A percentile compares a stretch with the other conserved stretches of the same genome.
Evolutionary conservation across 2,888 invertebrate species (phyloP).

Genomic region (Cantharis nigra): DNA sequence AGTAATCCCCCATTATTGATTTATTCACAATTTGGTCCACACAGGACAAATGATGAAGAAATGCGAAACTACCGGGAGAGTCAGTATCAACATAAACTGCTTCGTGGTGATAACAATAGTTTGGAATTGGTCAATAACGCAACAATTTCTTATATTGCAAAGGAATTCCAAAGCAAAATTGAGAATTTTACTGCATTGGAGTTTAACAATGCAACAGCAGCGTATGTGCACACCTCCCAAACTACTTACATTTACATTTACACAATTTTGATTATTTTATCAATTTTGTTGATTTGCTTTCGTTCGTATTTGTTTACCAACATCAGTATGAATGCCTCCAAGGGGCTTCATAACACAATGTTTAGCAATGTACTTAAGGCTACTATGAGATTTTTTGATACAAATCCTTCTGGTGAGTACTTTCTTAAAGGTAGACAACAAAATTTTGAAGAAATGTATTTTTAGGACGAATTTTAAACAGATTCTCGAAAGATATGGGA

Average conservation of each 20-base stretch:
- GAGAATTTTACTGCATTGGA: not conserved
- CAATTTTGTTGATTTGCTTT: constrained; percentile 64
- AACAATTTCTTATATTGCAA: not conserved
- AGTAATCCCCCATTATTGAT: constrained; percentile 33
- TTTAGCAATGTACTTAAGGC: constrained; percentile 74
- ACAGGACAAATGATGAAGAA: constrained; percentile 57
- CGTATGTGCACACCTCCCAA: not conserved
- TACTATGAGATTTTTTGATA: constrained; percentile 83
- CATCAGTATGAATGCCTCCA: constrained; percentile 76
- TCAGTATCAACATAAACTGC: not conserved
- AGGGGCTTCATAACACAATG: constrained; percentile 77
- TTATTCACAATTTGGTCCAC: constrained; percentile 15
- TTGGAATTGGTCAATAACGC: not conserved
- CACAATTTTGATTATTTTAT: constrained; percentile 61
- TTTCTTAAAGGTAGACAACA: not conserved
- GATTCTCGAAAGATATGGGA: constrained; percentile 86
- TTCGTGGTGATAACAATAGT: not conserved
- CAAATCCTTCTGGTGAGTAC: constrained; percentile 72
- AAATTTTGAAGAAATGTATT: not conserved
- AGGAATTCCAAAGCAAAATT: not conserved
- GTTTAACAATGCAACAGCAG: not conserved
- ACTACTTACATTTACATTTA: constrained; percentile 61
- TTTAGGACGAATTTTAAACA: constrained; percentile 77
- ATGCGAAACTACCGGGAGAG: not conserved
- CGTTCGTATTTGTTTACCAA: constrained; percentile 74